A percentile compares a stretch with the other conserved stretches of the same genome.
Evolutionary conservation across 2,888 invertebrate species (phyloP).

Genomic region (Hydraecia micacea): DNA sequence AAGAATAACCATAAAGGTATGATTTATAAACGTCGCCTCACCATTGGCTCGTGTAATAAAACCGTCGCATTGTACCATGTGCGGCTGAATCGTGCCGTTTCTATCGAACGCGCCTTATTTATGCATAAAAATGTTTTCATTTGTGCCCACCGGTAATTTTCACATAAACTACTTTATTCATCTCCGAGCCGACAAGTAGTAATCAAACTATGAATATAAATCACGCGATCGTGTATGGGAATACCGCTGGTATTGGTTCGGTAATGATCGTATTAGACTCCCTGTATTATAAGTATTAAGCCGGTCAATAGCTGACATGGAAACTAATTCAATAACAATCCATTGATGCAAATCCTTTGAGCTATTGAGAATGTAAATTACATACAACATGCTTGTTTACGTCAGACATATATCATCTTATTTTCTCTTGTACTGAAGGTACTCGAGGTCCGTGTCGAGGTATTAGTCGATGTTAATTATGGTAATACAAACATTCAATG

Average conservation of each 20-base stretch:
- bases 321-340: constrained; percentile 59
- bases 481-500: constrained; percentile 35
- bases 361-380: constrained; percentile 55
- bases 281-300: constrained; percentile 26
- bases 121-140: constrained; percentile 67
- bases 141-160: constrained; percentile 59
- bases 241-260: constrained; percentile 26
- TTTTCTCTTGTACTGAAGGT: constrained; percentile 42
- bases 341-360: constrained; percentile 55
- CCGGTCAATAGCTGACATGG: constrained; percentile 48
- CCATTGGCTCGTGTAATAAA: constrained; percentile 82
- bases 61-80: constrained; percentile 78
- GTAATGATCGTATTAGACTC: constrained; percentile 29
- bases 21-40: constrained; percentile 85
- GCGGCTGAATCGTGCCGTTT: constrained; percentile 76
- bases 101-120: constrained; percentile 74
- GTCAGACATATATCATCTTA: constrained; percentile 43
- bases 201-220: constrained; percentile 50
- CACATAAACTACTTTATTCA: constrained; percentile 51
- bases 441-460: not conserved
- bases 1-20: constrained; percentile 85
- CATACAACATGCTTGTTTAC: constrained; percentile 47
- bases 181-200: constrained; percentile 27
- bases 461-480: constrained; percentile 30
- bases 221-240: constrained; percentile 18